Conservation (phyloP, 92 coral and sea anemone species). For the Siderastrea siderea region DNA sequence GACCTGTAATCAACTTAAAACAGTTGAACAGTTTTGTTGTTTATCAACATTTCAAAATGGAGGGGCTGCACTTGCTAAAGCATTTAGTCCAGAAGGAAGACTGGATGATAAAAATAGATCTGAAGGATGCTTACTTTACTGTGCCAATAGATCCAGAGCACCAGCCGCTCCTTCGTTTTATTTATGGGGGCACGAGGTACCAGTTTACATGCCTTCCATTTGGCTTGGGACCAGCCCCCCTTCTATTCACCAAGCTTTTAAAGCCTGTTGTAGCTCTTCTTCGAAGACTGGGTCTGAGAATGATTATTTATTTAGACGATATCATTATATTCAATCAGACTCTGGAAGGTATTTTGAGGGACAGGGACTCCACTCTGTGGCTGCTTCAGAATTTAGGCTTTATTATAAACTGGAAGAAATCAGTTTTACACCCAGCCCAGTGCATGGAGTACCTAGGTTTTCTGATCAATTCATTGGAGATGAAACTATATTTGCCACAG, state of each 20-base stretch:
- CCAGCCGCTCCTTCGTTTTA: conserved; percentile 42
- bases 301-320: conserved; percentile 68
- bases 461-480: conserved; percentile 32
- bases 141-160: conserved; percentile 47
- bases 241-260: conserved; percentile 58
- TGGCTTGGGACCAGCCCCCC: conserved; percentile 58
- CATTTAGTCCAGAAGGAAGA: conserved; percentile 38
- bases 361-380: conserved; percentile 56
- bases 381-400: conserved; percentile 63
- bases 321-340: conserved; percentile 43
- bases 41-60: conserved; percentile 66
- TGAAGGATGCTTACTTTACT: conserved; percentile 51
- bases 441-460: conserved; percentile 56
- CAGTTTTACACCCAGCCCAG: conserved; percentile 47
- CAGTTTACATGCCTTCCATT: conserved; percentile 69
- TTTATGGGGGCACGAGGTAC: conserved; percentile 29
- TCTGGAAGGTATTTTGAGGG: conserved; percentile 16
- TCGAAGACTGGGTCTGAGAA: conserved; percentile 44
- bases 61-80: conserved; percentile 50
- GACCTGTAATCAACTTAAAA: conserved; percentile 61
- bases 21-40: conserved; percentile 15
- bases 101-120: conserved; percentile 47
- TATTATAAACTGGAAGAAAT: conserved; percentile 65
- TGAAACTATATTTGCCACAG: conserved; percentile 39
- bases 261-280: conserved; percentile 61